These are phyloP conservation scores for Vanacampus margaritifer DNA, from an alignment of 2,113 vertebrate genomes.

Conservation along the genomic window DNA sequence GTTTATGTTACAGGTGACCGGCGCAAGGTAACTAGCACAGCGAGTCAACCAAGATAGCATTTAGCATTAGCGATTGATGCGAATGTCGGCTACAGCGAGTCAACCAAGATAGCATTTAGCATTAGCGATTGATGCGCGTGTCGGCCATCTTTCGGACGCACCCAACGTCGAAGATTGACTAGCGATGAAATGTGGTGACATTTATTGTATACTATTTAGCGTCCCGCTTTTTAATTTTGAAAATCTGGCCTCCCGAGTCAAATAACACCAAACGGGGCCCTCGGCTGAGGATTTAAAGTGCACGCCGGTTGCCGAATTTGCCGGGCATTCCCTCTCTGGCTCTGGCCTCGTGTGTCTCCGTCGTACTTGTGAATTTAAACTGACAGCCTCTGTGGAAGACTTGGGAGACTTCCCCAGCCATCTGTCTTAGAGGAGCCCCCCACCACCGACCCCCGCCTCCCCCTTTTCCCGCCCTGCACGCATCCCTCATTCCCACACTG, in stretches of 20 bases:
- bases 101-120: too few relatives aligned
- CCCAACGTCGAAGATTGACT: too few relatives aligned
- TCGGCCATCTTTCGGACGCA: too few relatives aligned
- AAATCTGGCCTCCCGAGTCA: not conserved
- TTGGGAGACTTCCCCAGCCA: conserved; percentile 76
- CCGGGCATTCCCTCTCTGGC: conserved; percentile 65
- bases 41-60: too few relatives aligned
- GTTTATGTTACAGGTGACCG: too few relatives aligned
- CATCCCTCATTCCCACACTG: conserved; percentile 86
- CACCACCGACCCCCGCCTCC: conserved; percentile 24
- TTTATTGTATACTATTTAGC: too few relatives aligned
- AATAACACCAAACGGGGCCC: not conserved
- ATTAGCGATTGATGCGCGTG: too few relatives aligned
- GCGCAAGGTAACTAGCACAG: too few relatives aligned
- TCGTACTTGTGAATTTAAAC: conserved; percentile 61
- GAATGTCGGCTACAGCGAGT: too few relatives aligned
- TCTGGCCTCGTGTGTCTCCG: conserved; percentile 54
- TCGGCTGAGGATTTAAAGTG: not conserved
- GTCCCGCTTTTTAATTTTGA: too few relatives aligned
- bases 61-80: too few relatives aligned
- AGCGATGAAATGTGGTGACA: too few relatives aligned
- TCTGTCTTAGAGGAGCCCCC: conserved; percentile 66
- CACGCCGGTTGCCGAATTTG: conserved; percentile 45
- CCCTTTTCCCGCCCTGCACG: conserved; percentile 73
- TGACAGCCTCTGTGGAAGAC: conserved; percentile 70